A percentile compares a stretch with the other conserved stretches of the same genome.
phyloP scores from a whole-genome alignment of 2,113 vertebrate species.

The Catagonus wagneri region DNA sequence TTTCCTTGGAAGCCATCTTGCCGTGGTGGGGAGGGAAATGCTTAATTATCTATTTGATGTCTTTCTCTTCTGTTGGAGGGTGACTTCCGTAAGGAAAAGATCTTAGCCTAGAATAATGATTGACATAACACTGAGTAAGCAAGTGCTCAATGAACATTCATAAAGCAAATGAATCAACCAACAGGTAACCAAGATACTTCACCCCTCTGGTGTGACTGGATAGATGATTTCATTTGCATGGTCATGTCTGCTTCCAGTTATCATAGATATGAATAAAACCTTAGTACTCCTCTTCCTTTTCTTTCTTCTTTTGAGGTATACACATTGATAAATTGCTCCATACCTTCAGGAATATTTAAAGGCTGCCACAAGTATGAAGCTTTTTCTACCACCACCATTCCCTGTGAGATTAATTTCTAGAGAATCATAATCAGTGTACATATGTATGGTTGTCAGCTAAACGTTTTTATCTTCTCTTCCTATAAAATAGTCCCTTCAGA shows the following conservation, averaged over 20 bases:
- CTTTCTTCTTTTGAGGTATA: neutral
- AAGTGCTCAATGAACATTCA: neutral
- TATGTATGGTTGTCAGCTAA: neutral
- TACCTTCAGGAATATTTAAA: neutral
- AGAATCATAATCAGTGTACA: neutral
- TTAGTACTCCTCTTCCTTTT: neutral
- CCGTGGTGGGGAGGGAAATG: neutral
- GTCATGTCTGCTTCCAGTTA: neutral
- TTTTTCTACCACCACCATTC: neutral
- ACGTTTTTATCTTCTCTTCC: slow-evolving; percentile 11
- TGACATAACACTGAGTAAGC: neutral
- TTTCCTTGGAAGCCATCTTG: neutral
- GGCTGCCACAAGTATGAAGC: neutral
- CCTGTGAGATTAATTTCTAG: neutral
- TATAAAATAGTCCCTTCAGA: neutral
- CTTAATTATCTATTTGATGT: neutral
- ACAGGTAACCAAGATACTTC: neutral
- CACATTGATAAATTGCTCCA: neutral
- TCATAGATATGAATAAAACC: neutral
- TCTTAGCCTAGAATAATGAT: no score
- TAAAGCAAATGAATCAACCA: neutral
- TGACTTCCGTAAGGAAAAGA: neutral
- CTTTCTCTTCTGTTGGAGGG: neutral
- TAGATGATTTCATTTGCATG: neutral
- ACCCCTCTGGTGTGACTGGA: neutral